phyloP scores from a whole-genome alignment of 2,113 vertebrate genomes.

The Elephantulus edwardii region DNA sequence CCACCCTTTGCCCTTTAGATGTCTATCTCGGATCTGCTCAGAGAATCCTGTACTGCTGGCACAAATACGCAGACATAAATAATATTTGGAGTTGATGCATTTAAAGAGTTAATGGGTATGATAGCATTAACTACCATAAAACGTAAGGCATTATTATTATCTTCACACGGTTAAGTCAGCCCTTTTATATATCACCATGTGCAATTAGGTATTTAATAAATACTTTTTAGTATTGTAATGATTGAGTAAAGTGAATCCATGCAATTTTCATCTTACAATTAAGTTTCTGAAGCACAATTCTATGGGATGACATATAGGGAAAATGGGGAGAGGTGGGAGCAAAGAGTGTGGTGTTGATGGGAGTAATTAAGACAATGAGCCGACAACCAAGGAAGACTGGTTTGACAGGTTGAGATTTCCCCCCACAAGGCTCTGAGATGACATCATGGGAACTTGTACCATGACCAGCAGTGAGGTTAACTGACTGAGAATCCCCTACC shows the following conservation, averaged over 20 bases:
- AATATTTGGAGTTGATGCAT: background rate
- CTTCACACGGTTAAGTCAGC: conserved; percentile 35
- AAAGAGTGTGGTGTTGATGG: background rate
- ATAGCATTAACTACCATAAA: conserved; percentile 41
- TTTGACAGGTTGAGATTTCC: conserved; percentile 57
- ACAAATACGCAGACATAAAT: conserved; percentile 1
- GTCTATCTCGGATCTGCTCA: background rate
- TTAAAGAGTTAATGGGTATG: conserved; percentile 34
- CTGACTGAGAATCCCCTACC: conserved; percentile 21
- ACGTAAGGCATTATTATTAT: conserved; percentile 40
- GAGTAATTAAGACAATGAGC: conserved; percentile 52
- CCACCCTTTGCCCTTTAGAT: background rate
- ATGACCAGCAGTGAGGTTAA: background rate
- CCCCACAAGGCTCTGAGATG: conserved; percentile 32
- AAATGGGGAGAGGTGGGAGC: background rate
- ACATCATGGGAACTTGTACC: conserved; percentile 68
- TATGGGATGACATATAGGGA: background rate
- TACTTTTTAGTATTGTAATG: conserved; percentile 46
- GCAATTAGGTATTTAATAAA: conserved; percentile 54
- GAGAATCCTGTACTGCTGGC: conserved; percentile 2
- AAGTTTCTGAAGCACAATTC: conserved; percentile 45
- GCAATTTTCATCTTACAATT: conserved; percentile 43
- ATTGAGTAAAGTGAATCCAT: conserved; percentile 56
- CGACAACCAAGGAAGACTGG: background rate
- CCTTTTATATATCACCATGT: conserved; percentile 34